A percentile compares a stretch with the other conserved stretches of the same genome.
Evolutionary conservation across 1,140 invertebrate genomes (phyloP).

Genomic region (Trinorchestia longiramus): DNA sequence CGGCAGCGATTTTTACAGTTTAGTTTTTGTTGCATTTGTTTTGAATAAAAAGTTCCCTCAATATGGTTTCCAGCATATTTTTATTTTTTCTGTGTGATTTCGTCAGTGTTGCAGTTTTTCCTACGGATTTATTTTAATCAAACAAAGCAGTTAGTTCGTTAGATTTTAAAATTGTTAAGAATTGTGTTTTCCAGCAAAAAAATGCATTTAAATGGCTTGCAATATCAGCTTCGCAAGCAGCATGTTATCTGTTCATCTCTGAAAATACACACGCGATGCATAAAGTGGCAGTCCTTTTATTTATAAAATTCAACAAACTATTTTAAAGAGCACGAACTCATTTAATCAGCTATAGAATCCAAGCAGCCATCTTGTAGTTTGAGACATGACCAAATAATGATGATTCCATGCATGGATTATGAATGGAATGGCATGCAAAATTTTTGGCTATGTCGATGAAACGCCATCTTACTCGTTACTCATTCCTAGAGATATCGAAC

Average conservation of each 20-base stretch:
- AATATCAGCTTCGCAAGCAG: not conserved
- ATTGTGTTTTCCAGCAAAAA: not conserved
- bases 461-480: conserved; percentile 48
- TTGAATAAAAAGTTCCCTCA: not conserved
- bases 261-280: not conserved
- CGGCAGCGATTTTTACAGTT: not conserved
- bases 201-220: not conserved
- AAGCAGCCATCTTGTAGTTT: not conserved
- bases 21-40: not conserved
- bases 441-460: conserved; percentile 27
- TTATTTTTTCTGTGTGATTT: not conserved
- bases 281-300: not conserved
- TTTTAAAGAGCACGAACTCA: not conserved
- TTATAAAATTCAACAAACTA: not conserved
- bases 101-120: not conserved
- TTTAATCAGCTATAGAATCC: conserved; percentile 36
- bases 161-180: not conserved
- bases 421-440: conserved; percentile 49
- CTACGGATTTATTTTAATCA: not conserved
- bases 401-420: conserved; percentile 52
- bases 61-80: not conserved
- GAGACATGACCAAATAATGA: conserved; percentile 34
- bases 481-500: conserved; percentile 45
- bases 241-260: not conserved
- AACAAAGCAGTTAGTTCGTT: not conserved